These are phyloP conservation scores for Chrysopilus asiliformis DNA, from an alignment of 2,888 invertebrate species.

Conservation along the genomic window DNA sequence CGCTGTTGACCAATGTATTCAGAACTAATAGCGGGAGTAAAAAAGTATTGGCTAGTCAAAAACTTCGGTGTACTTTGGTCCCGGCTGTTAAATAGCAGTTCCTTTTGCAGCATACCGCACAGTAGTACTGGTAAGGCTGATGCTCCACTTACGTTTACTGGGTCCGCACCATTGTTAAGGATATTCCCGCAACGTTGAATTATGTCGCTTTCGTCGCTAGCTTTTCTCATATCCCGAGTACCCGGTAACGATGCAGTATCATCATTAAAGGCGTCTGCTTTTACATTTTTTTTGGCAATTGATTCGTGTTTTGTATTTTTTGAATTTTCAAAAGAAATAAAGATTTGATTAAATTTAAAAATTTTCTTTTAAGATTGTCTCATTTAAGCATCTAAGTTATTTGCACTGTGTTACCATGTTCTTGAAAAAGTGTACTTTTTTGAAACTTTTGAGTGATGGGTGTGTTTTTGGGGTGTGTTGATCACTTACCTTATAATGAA, in stretches of 20 bases:
- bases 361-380: too few relatives aligned
- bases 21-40: slow-evolving; percentile 15
- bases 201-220: slow-evolving; percentile 3
- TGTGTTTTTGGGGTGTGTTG: too few relatives aligned
- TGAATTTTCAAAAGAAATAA: too few relatives aligned
- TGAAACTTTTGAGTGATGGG: too few relatives aligned
- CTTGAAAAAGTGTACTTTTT: too few relatives aligned
- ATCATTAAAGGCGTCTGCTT: not conserved
- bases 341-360: too few relatives aligned
- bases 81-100: slow-evolving; percentile 19
- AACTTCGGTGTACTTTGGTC: slow-evolving; percentile 8
- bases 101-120: slow-evolving; percentile 36
- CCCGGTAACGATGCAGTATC: slow-evolving; percentile 6
- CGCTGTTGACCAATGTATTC: slow-evolving; percentile 12
- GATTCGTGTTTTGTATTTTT: too few relatives aligned
- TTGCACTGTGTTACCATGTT: too few relatives aligned
- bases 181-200: not conserved
- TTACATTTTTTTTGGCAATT: slow-evolving; percentile 4
- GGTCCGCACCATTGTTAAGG: slow-evolving; percentile 2
- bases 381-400: too few relatives aligned
- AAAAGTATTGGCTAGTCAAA: slow-evolving; percentile 16
- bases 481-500: too few relatives aligned
- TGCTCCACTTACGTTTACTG: slow-evolving; percentile 26
- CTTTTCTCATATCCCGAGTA: slow-evolving; percentile 8
- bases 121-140: slow-evolving; percentile 37